These are phyloP conservation scores for Siphonodentalium dalli DNA, from an alignment of 2,888 invertebrate genomes.

Conservation along the genomic window DNA sequence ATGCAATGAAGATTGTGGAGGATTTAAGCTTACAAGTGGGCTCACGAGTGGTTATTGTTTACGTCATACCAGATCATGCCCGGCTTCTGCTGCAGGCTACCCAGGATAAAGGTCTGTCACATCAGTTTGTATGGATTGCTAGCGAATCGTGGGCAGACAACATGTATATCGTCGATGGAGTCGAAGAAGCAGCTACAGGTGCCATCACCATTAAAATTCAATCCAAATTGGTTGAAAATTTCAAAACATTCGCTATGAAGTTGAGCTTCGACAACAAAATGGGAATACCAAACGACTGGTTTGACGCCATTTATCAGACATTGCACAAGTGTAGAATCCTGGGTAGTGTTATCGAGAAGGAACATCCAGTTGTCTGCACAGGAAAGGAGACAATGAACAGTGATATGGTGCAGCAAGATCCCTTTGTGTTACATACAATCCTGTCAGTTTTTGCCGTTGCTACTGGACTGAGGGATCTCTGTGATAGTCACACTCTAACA, in stretches of 20 bases:
- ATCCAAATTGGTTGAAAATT: slow-evolving; percentile 51
- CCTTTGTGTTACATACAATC: slow-evolving; percentile 61
- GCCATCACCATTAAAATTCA: slow-evolving; percentile 51
- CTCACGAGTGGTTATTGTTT: slow-evolving; percentile 57
- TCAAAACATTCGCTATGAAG: slow-evolving; percentile 50
- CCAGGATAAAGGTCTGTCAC: slow-evolving; percentile 44
- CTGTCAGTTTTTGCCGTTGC: slow-evolving; percentile 60
- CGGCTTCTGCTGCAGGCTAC: slow-evolving; percentile 58
- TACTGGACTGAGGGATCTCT: slow-evolving; percentile 56
- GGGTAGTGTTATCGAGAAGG: slow-evolving; percentile 42
- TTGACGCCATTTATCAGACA: slow-evolving; percentile 64
- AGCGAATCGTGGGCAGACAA: slow-evolving; percentile 53
- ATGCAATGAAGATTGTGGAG: slow-evolving; percentile 41
- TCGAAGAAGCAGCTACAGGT: slow-evolving; percentile 54
- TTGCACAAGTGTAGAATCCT: slow-evolving; percentile 59
- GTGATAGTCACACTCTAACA: slow-evolving; percentile 34
- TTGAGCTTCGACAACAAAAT: slow-evolving; percentile 55
- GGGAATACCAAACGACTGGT: slow-evolving; percentile 65
- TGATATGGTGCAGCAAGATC: slow-evolving; percentile 49
- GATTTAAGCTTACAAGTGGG: slow-evolving; percentile 46
- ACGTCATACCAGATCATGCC: slow-evolving; percentile 52
- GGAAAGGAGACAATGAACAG: slow-evolving; percentile 48
- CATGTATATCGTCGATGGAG: slow-evolving; percentile 35
- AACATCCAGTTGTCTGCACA: slow-evolving; percentile 49
- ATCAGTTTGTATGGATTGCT: slow-evolving; percentile 58